These are phyloP conservation scores for Fukomys damarensis DNA, from an alignment of 2,113 vertebrate species.

Conservation along the genomic window DNA sequence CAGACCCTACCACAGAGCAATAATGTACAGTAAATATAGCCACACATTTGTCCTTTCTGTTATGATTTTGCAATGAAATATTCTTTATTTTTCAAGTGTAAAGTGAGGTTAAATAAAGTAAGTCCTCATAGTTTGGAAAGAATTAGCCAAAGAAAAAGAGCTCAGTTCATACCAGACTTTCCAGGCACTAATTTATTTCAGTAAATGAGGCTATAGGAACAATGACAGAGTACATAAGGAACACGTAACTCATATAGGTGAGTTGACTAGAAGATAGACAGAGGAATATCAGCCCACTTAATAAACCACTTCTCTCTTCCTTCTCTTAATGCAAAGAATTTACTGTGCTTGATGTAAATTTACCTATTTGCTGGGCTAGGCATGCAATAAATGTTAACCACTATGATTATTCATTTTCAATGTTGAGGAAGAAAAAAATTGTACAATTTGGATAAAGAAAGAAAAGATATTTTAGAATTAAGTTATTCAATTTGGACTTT, in stretches of 20 bases:
- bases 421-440: not conserved
- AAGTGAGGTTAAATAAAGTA: not conserved
- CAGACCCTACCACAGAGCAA: not conserved
- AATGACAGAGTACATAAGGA: not conserved
- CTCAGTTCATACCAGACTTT: not conserved
- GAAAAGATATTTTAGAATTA: not conserved
- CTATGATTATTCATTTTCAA: not conserved
- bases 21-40: not conserved
- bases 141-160: not conserved
- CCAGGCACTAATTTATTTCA: not conserved
- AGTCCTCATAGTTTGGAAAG: not conserved
- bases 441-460: not conserved
- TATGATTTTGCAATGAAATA: conserved; percentile 15
- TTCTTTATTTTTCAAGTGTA: conserved; percentile 42
- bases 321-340: not conserved
- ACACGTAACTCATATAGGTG: not conserved
- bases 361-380: not conserved
- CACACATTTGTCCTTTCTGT: not conserved
- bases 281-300: not conserved
- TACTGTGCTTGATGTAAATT: not conserved
- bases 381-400: not conserved
- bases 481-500: not conserved
- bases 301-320: not conserved
- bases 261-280: not conserved
- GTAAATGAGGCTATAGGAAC: not conserved